These are phyloP conservation scores for Lamellibrachia satsuma DNA, from an alignment of 2,888 invertebrate genomes.

Conservation along the genomic window DNA sequence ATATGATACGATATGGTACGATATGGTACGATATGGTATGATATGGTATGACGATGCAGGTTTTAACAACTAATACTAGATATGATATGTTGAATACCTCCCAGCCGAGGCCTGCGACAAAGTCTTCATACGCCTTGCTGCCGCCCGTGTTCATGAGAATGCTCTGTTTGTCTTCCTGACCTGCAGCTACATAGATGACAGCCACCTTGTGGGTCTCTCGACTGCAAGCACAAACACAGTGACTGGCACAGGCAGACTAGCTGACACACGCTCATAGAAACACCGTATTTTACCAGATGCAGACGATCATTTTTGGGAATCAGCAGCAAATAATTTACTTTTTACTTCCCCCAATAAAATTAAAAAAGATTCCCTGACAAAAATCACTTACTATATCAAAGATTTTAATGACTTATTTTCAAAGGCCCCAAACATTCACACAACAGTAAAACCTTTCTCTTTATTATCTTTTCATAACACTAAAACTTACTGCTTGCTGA, in stretches of 20 bases:
- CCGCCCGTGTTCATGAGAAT: slow-evolving; percentile 91
- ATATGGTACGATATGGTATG: too few species aligned
- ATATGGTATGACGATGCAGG: too few species aligned
- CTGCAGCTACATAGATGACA: slow-evolving; percentile 94
- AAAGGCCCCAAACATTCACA: too few species aligned
- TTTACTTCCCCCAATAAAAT: neutral
- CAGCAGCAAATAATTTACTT: neutral
- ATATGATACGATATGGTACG: too few species aligned
- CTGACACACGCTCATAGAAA: too few species aligned
- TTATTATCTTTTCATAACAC: too few species aligned
- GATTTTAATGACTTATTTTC: too few species aligned
- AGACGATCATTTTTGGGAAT: neutral
- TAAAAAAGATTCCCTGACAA: neutral
- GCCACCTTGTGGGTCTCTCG: slow-evolving; percentile 76
- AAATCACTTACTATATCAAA: too few species aligned
- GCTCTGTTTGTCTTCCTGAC: slow-evolving; percentile 95
- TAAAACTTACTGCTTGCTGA: too few species aligned
- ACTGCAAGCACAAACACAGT: slow-evolving; percentile 29
- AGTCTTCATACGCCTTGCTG: slow-evolving; percentile 89
- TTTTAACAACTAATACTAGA: too few species aligned
- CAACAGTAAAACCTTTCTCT: too few species aligned
- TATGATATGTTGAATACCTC: slow-evolving; percentile 66
- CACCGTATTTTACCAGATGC: neutral
- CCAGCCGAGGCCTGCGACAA: slow-evolving; percentile 76
- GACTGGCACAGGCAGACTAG: too few species aligned